Percentiles rank a stretch among this genome's conserved stretches.
phyloP scores from a whole-genome alignment of 2,888 invertebrate species.

The Scelioninae gen. 2 region DNA sequence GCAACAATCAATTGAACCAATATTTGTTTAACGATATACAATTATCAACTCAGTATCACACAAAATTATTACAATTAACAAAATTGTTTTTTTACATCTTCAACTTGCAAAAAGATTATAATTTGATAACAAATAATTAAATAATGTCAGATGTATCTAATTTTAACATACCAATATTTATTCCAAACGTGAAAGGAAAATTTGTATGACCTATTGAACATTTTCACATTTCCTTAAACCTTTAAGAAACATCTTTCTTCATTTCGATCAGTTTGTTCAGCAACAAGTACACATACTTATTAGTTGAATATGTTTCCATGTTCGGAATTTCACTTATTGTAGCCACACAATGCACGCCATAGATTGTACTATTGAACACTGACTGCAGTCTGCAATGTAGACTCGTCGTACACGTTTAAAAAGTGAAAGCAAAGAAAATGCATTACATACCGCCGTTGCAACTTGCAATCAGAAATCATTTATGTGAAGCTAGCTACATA shows the following conservation, averaged over 20 bases:
- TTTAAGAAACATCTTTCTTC: conserved; percentile 33
- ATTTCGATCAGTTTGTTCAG: conserved; percentile 26
- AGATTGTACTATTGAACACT: conserved; percentile 38
- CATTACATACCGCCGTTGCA: conserved; percentile 12
- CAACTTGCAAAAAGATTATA: too few relatives aligned
- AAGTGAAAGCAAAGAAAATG: conserved; percentile 52
- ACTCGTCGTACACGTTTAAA: conserved; percentile 38
- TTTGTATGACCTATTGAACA: conserved; percentile 31
- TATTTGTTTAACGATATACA: too few relatives aligned
- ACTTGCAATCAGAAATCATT: too few relatives aligned
- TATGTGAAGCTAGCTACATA: conserved; percentile 11
- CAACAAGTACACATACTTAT: conserved; percentile 39
- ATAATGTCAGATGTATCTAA: too few relatives aligned
- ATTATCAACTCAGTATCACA: too few relatives aligned
- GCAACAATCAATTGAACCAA: too few relatives aligned
- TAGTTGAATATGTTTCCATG: conserved; percentile 36
- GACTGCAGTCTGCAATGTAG: conserved; percentile 35
- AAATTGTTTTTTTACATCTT: too few relatives aligned
- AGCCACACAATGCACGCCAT: conserved; percentile 43
- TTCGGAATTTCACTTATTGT: conserved; percentile 44
- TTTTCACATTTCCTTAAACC: conserved; percentile 26
- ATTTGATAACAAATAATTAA: not conserved
- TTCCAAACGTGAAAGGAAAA: conserved; percentile 41
- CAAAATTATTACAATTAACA: too few relatives aligned
- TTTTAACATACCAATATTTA: conserved; percentile 49